Evolutionary conservation across 2,797 vertebrate species (phyloP), one percentile per base, ranked within the genome.

Genomic region (Darevskia nairensis): DNA sequence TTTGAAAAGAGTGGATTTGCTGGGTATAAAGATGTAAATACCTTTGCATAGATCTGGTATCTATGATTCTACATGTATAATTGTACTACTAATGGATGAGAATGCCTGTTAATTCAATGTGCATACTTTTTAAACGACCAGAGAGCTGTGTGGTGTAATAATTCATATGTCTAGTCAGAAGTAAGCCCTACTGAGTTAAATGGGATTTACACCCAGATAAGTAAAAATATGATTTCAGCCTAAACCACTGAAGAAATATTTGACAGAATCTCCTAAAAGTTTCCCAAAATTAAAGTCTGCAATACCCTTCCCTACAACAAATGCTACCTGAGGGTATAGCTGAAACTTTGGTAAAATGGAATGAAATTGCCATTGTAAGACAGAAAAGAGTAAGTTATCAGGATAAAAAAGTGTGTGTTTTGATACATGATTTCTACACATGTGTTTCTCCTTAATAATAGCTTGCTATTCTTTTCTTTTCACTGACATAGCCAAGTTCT

Each of bases 1-100:
- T 61, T 78, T 93, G 90, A 89, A 90, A 87, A 92, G 32, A 2
- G n/a, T 78, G 89, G 82, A 84, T 77, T 79, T 89, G 59, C 59
- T 92, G 86, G 80, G 90, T 88, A 91, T 90, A 19, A 89, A 85
- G 9, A n/a, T 10, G 41, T 44, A 35, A 41, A 72, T 69, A 46
- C 66, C 9, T 0, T 2, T 76, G 29, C 46, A 35, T 59, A 84
- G 25, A 78, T 3, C 39, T 44, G 9, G 19, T 61, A 59, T 89
- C 50, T 66, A 7, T 29, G 0, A 0, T 4, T 0, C 4, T 6
- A 79, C 8, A 69, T 69, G 46, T 55, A 79, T 80, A 50, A 71
- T 50, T 86, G 64, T 5, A 50, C 39, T 69, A 23, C 8, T 19
- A 71, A 13, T 19, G 79, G 8, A 69, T 29, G 25, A 29, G 32